phyloP scores from a whole-genome alignment of 2,113 vertebrate genomes.

The Labrus mixtus region DNA sequence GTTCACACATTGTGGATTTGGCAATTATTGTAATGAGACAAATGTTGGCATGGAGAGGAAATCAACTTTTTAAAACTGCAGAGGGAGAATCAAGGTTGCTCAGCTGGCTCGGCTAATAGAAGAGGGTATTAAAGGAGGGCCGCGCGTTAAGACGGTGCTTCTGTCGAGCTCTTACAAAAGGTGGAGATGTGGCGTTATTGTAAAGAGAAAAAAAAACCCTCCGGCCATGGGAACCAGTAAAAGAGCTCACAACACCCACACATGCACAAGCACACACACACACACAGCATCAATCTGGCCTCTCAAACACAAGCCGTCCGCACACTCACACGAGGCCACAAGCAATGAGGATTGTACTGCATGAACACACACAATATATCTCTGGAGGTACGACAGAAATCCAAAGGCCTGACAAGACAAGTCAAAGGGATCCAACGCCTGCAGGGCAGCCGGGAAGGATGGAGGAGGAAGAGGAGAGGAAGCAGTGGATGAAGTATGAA shows the following conservation, averaged over 20 bases:
- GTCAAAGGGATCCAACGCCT: constrained; percentile 71
- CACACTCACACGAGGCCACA: constrained; percentile 46
- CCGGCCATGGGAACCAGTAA: constrained; percentile 50
- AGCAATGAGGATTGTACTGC: constrained; percentile 49
- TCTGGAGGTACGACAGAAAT: constrained; percentile 71
- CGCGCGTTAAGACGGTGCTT: constrained; percentile 17
- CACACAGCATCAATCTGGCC: constrained; percentile 17
- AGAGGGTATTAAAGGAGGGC: constrained; percentile 38
- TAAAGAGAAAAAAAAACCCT: constrained; percentile 43
- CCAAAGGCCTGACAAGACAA: constrained; percentile 77
- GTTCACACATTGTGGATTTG: not conserved
- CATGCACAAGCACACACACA: not conserved
- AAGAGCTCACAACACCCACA: constrained; percentile 57
- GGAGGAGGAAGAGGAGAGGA: constrained; percentile 47
- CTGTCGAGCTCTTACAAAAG: constrained; percentile 41
- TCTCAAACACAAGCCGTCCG: constrained; percentile 26
- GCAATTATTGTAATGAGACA: constrained; percentile 20
- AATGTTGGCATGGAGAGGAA: constrained; percentile 27
- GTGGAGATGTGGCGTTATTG: constrained; percentile 42
- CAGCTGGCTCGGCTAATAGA: constrained; percentile 30
- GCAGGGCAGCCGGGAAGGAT: constrained; percentile 55
- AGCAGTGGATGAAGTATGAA: constrained; percentile 55
- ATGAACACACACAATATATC: constrained; percentile 62
- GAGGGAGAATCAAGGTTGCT: constrained; percentile 21
- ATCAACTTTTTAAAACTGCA: constrained; percentile 17